These are phyloP conservation scores for Copsychus sechellarum DNA, from an alignment of 2,113 vertebrate species.

Conservation along the genomic window DNA sequence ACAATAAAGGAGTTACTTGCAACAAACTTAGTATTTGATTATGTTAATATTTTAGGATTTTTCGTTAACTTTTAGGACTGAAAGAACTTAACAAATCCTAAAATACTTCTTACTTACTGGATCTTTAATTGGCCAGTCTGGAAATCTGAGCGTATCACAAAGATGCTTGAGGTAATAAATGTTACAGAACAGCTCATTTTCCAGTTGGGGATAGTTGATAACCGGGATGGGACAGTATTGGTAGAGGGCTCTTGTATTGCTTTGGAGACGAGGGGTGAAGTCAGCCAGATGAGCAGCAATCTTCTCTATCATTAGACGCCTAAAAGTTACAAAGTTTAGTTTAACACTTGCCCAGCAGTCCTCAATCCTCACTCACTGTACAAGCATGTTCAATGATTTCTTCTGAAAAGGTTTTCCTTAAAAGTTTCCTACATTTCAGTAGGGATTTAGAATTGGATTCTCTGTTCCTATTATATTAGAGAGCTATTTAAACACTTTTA, in stretches of 20 bases:
- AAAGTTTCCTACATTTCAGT: background rate
- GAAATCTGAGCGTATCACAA: constrained; percentile 90
- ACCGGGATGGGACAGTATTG: constrained; percentile 97
- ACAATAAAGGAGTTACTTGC: background rate
- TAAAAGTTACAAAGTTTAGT: constrained; percentile 59
- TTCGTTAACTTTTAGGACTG: background rate
- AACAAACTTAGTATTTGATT: background rate
- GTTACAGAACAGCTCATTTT: constrained; percentile 97
- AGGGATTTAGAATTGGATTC: background rate
- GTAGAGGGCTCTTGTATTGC: constrained; percentile 96
- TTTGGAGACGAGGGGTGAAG: constrained; percentile 95
- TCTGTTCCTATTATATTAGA: background rate
- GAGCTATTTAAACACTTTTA: background rate
- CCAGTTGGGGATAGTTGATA: constrained; percentile 95
- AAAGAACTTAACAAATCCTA: background rate
- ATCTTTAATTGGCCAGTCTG: constrained; percentile 96
- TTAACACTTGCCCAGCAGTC: background rate
- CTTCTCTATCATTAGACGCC: constrained; percentile 98
- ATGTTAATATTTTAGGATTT: background rate
- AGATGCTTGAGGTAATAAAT: constrained; percentile 99
- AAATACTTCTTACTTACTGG: constrained; percentile 79
- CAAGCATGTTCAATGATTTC: background rate
- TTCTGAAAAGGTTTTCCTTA: background rate
- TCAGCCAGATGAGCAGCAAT: constrained; percentile 96
- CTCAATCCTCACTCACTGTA: background rate